Evolutionary conservation across 1,140 invertebrate species (phyloP), one percentile per base, ranked within the genome.

Genomic region (Portunus trituberculatus): DNA sequence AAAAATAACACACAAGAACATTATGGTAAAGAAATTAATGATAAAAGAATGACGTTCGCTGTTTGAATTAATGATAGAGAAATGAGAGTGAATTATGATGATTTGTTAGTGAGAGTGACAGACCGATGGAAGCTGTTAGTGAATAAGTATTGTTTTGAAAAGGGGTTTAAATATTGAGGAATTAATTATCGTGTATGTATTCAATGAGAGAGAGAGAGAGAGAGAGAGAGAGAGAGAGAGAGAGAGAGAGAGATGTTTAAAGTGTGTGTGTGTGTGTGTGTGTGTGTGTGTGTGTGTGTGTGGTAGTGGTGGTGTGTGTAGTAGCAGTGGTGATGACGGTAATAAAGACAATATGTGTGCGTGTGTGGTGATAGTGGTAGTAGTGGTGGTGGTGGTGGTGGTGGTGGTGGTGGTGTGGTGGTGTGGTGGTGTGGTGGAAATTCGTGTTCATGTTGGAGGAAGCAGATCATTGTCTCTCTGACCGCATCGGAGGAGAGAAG

Each of bases 171-270:
- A 39, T 6, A 39, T 39, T 2, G 1, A 39, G 39, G 39, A 2
- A 39, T 39, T 39, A 39, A 39, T 39, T 39, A 52, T 39, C 39
- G 6, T 39, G 6, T 39, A 39, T 39, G 39, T 39, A 39, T 39
- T 39, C 39, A 76, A 25, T 3, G n/a, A 76, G n/a, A 76, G n/a
- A 76, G n/a, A n/a, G 67, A 89, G 39, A 89, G 31, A 89, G 86
- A 88, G 29, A 32, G 31, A 89, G 86, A 88, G 29, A 32, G 86
- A 88, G 86, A 88, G 87, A 89, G 39, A 89, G 87, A 59, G 52
- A 45, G 87, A 89, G 12, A 76, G 20, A n/a, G 67, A 76, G n/a
- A 28, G n/a, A 76, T 59, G 52, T 59, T 59, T 59, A 14, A 59
- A 59, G 16, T n/a, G 67, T 76, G 20, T 76, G 67, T 76, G 67